phyloP scores from a whole-genome alignment of 2,888 invertebrate genomes.

The Cheilosia grossa region DNA sequence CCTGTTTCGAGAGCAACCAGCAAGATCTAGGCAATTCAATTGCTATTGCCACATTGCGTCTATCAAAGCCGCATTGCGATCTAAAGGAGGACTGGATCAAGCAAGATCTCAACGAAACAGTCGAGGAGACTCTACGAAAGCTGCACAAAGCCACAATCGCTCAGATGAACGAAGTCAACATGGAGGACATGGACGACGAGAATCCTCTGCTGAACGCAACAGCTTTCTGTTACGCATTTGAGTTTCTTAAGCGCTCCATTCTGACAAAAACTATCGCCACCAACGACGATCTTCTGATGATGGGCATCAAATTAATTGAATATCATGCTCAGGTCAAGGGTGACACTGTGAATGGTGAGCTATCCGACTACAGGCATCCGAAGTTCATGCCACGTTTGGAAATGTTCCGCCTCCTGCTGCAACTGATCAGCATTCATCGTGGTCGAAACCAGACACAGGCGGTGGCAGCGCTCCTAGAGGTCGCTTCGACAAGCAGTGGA shows the following conservation, averaged over 20 bases:
- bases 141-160: constrained; percentile 84
- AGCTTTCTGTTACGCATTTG: constrained; percentile 92
- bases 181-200: constrained; percentile 77
- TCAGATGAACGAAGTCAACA: constrained; percentile 67
- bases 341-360: constrained; percentile 80
- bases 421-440: constrained; percentile 88
- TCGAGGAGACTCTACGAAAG: constrained; percentile 86
- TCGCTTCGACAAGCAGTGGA: constrained; percentile 90
- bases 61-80: constrained; percentile 92
- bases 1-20: constrained; percentile 84
- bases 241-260: constrained; percentile 88
- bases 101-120: constrained; percentile 86
- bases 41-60: constrained; percentile 88
- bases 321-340: constrained; percentile 89
- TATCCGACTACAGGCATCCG: constrained; percentile 87
- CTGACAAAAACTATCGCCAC: constrained; percentile 83
- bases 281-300: constrained; percentile 85
- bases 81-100: constrained; percentile 91
- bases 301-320: constrained; percentile 87
- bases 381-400: constrained; percentile 91
- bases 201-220: constrained; percentile 84
- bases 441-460: constrained; percentile 91
- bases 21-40: constrained; percentile 85
- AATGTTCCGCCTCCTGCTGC: constrained; percentile 91
- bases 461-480: constrained; percentile 91